A percentile compares a stretch with the other conserved stretches of the same genome.
These are phyloP conservation scores for Ispidina lecontei DNA, from an alignment of 2,797 vertebrate species.

Conservation along the genomic window DNA sequence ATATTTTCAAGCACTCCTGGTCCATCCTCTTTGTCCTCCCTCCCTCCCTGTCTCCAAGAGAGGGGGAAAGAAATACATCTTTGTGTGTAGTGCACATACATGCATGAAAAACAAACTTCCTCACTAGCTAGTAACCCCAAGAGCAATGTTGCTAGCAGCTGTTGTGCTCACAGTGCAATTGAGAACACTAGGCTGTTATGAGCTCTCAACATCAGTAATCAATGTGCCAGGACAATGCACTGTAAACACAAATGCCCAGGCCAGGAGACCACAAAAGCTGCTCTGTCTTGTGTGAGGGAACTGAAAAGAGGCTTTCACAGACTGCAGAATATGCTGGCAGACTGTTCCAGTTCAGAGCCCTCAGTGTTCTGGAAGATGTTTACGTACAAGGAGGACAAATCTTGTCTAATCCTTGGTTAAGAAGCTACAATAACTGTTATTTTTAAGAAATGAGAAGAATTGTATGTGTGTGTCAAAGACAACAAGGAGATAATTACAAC, in stretches of 20 bases:
- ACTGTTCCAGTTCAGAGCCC: background rate
- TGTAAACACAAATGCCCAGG: background rate
- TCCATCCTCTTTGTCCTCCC: background rate
- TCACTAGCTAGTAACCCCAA: background rate
- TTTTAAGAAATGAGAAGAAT: slow-evolving; percentile 18
- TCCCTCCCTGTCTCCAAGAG: background rate
- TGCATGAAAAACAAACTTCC: slow-evolving; percentile 49
- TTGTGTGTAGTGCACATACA: background rate
- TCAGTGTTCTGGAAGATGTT: background rate
- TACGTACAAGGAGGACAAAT: slow-evolving; percentile 29
- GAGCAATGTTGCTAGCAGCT: slow-evolving; percentile 50
- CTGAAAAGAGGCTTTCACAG: slow-evolving; percentile 47
- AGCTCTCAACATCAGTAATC: slow-evolving; percentile 37
- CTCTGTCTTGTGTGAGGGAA: background rate
- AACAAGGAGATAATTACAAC: background rate
- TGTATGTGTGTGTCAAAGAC: background rate
- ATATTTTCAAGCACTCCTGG: background rate
- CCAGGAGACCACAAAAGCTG: slow-evolving; percentile 46
- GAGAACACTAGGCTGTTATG: slow-evolving; percentile 36
- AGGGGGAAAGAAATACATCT: background rate
- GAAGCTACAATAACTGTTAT: slow-evolving; percentile 30
- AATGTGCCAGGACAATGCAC: background rate
- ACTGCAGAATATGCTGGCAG: background rate
- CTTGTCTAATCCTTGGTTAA: slow-evolving; percentile 24
- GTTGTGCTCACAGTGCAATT: background rate